Conservation (phyloP, 1,140 invertebrate genomes). For the Drosophila dunni region DNA sequence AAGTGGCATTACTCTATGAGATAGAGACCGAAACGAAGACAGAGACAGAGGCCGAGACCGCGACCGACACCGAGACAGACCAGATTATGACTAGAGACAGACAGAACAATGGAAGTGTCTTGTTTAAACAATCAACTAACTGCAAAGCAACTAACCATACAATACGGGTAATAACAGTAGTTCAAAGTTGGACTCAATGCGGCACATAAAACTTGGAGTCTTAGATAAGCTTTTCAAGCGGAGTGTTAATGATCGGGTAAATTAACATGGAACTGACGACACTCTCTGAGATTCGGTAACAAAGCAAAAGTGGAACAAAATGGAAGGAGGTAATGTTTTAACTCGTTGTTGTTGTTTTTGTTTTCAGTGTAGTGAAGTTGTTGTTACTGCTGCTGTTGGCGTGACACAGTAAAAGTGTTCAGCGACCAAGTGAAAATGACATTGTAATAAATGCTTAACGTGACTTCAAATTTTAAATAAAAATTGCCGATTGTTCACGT, state of each 20-base stretch:
- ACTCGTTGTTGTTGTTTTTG: slow-evolving; percentile 26
- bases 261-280: slow-evolving; percentile 47
- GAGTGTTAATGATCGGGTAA: slow-evolving; percentile 39
- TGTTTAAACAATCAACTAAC: slow-evolving; percentile 27
- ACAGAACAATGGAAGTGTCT: slow-evolving; percentile 40
- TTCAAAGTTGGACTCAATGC: neutral
- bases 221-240: slow-evolving; percentile 38
- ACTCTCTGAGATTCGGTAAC: slow-evolving; percentile 46
- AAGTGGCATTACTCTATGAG: slow-evolving; percentile 31
- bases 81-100: slow-evolving; percentile 7
- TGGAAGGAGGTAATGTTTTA: slow-evolving; percentile 15
- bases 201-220: neutral
- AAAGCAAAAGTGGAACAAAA: slow-evolving; percentile 28
- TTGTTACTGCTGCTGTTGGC: slow-evolving; percentile 34
- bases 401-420: slow-evolving; percentile 47
- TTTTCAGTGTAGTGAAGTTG: neutral
- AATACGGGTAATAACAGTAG: slow-evolving; percentile 35
- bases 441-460: slow-evolving; percentile 71
- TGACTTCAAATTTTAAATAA: slow-evolving; percentile 69
- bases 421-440: slow-evolving; percentile 58
- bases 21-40: slow-evolving; percentile 22
- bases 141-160: slow-evolving; percentile 10
- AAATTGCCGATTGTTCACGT: slow-evolving; percentile 18
- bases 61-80: neutral
- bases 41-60: neutral